Evolutionary conservation across 2,888 invertebrate species (phyloP).

Genomic region (Nomada goodeniana): DNA sequence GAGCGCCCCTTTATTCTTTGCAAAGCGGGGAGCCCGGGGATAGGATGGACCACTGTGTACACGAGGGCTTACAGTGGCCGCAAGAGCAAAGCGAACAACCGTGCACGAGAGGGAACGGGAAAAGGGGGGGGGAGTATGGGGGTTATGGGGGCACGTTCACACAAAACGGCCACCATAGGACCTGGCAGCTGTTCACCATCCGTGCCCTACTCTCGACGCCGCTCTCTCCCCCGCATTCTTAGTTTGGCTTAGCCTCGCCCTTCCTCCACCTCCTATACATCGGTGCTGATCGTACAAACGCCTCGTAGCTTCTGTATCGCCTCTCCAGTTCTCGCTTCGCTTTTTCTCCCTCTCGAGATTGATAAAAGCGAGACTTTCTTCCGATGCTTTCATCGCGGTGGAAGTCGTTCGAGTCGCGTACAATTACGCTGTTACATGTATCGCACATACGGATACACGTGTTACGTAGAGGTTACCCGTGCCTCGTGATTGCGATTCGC

Average conservation of each 20-base stretch:
- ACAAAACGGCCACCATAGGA: constrained; percentile 77
- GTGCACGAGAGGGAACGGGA: constrained; percentile 33
- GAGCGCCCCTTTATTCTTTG: constrained; percentile 65
- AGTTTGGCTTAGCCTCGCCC: constrained; percentile 69
- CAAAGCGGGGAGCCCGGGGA: constrained; percentile 38
- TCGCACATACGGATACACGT: neutral
- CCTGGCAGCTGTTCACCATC: constrained; percentile 81
- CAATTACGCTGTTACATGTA: neutral
- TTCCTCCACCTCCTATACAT: constrained; percentile 47
- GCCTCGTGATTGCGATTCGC: neutral
- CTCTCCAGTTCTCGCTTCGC: neutral
- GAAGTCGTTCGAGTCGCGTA: neutral
- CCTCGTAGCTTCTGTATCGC: constrained; percentile 14
- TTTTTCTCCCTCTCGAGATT: constrained; percentile 29
- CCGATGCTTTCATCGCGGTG: neutral
- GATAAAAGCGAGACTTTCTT: constrained; percentile 14
- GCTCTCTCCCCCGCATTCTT: constrained; percentile 80
- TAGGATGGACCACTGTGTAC: constrained; percentile 49
- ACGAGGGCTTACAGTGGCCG: constrained; percentile 53
- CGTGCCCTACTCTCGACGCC: constrained; percentile 76
- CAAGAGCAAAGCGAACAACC: constrained; percentile 34
- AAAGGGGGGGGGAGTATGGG: constrained; percentile 67
- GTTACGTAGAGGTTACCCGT: constrained; percentile 5
- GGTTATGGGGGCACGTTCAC: constrained; percentile 77
- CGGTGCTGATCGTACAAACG: constrained; percentile 12